Conservation (phyloP, 2,113 vertebrate species). For the Zonotrichia leucophrys region DNA sequence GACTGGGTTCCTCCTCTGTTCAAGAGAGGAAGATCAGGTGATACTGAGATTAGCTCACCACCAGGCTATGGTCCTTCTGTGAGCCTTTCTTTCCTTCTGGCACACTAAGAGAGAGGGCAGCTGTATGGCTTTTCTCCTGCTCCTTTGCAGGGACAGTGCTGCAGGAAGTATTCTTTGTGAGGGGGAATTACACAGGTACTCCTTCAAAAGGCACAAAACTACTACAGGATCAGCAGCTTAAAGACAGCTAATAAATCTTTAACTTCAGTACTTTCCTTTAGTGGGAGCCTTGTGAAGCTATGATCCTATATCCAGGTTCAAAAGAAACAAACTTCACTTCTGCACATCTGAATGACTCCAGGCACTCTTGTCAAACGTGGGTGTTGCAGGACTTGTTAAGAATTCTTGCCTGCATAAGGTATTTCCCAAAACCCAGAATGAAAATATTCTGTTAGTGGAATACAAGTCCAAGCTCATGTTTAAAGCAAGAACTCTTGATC, state of each 20-base stretch:
- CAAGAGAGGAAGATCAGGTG: neutral
- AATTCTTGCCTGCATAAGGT: neutral
- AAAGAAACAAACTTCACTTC: neutral
- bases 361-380: neutral
- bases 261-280: neutral
- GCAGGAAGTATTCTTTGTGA: neutral
- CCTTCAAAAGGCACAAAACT: neutral
- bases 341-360: neutral
- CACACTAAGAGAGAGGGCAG: accelerated
- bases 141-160: neutral
- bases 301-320: neutral
- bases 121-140: neutral
- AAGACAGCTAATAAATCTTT: neutral
- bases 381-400: neutral
- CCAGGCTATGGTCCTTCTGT: accelerated
- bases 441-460: neutral
- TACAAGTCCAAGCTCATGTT: neutral
- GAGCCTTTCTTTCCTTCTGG: neutral
- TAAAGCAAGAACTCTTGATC: conserved; percentile 5
- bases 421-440: neutral
- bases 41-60: neutral
- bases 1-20: neutral
- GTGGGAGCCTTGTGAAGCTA: neutral
- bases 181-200: neutral
- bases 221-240: neutral